A percentile compares a stretch with the other conserved stretches of the same genome.
Conservation (phyloP, 2,797 vertebrate species). For the Sebastes diploproa region DNA sequence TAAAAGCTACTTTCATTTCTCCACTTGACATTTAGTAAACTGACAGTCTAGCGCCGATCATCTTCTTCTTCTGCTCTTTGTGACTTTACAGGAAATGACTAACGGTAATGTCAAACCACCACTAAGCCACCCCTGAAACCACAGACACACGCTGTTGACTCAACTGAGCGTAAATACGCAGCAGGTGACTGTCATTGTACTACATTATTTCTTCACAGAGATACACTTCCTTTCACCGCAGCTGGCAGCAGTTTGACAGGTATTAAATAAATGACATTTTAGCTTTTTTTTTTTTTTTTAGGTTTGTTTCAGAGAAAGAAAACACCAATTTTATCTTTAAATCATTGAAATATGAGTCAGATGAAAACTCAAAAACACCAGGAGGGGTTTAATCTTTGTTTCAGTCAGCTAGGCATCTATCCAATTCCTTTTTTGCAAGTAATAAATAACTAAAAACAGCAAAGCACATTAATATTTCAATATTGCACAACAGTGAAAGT, state of each 20-base stretch:
- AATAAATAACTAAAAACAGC: neutral
- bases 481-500: neutral
- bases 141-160: neutral
- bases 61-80: neutral
- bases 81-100: slow-evolving; percentile 44
- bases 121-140: neutral
- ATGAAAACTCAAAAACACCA: neutral
- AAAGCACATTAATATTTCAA: neutral
- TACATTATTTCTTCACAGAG: neutral
- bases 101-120: neutral
- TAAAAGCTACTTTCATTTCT: slow-evolving; percentile 12
- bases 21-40: neutral
- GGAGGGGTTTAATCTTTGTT: neutral
- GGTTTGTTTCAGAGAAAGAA: neutral
- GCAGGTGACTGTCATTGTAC: neutral
- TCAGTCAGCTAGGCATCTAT: neutral
- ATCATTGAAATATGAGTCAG: neutral
- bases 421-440: neutral
- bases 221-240: neutral
- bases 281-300: neutral
- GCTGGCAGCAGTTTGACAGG: neutral
- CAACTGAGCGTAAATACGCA: neutral
- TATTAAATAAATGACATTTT: neutral
- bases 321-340: no score
- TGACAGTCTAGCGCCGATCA: accelerated